A percentile compares a stretch with the other conserved stretches of the same genome.
These are phyloP conservation scores for Perdita meconis DNA, from an alignment of 2,888 invertebrate species.

Conservation along the genomic window DNA sequence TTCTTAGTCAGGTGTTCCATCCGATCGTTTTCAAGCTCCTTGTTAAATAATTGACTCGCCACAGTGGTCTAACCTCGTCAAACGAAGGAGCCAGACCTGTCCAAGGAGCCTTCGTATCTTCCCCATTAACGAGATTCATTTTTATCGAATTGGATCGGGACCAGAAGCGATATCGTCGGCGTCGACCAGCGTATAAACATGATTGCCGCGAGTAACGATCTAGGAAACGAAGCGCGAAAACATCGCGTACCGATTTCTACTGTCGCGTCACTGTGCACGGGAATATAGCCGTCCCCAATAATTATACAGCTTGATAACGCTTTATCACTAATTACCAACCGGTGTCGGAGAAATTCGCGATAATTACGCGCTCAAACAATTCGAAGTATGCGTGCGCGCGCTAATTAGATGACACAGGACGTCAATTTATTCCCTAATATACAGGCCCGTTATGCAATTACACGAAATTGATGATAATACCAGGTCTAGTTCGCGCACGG, in stretches of 20 bases:
- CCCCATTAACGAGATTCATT: constrained; percentile 43
- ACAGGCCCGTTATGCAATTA: constrained; percentile 48
- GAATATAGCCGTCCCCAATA: constrained; percentile 18
- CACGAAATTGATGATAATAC: constrained; percentile 58
- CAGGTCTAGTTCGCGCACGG: background rate
- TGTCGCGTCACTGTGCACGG: constrained; percentile 9
- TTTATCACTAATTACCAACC: constrained; percentile 55
- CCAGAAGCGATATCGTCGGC: constrained; percentile 8
- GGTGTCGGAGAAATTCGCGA: constrained; percentile 52
- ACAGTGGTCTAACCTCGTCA: background rate
- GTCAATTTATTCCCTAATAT: constrained; percentile 59
- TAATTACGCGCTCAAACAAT: constrained; percentile 60
- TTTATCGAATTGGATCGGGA: constrained; percentile 37
- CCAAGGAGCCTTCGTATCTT: constrained; percentile 5
- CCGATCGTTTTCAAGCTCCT: too few relatives aligned
- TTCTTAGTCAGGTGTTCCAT: too few relatives aligned
- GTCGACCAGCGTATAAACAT: constrained; percentile 5
- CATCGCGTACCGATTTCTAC: constrained; percentile 11
- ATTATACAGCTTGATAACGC: constrained; percentile 48
- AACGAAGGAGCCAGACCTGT: background rate
- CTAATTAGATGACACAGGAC: constrained; percentile 55
- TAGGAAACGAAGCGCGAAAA: constrained; percentile 14
- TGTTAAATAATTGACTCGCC: background rate
- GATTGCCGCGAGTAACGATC: constrained; percentile 11
- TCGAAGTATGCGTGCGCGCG: constrained; percentile 52